These are phyloP conservation scores for Acromyrmex charruanus DNA, from an alignment of 1,140 invertebrate genomes.

Conservation along the genomic window DNA sequence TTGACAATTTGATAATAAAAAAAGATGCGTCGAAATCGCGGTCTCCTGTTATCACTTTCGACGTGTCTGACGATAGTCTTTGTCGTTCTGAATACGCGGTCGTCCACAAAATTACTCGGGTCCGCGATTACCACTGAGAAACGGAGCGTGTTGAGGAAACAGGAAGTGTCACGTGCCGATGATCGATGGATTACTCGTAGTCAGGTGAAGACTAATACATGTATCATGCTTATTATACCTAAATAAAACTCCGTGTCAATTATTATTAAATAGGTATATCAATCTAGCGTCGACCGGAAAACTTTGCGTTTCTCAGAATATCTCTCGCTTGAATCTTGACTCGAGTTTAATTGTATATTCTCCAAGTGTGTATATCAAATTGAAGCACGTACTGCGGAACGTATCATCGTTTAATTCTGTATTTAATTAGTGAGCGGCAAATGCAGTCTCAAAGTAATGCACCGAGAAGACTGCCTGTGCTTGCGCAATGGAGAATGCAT, in stretches of 20 bases:
- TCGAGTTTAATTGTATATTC: not conserved
- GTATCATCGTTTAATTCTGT: not conserved
- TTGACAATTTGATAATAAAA: not conserved
- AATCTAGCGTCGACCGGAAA: not conserved
- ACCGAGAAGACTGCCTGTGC: not conserved
- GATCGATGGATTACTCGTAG: slow-evolving; percentile 26
- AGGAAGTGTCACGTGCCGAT: not conserved
- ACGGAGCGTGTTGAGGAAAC: not conserved
- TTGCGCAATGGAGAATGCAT: slow-evolving; percentile 34
- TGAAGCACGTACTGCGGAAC: not conserved
- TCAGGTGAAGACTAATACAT: slow-evolving; percentile 56
- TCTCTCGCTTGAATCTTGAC: not conserved
- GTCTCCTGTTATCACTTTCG: slow-evolving; percentile 62
- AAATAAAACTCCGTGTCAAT: not conserved
- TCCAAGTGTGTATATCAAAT: not conserved
- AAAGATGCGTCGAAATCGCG: slow-evolving; percentile 78
- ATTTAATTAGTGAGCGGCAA: not conserved
- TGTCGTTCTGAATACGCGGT: slow-evolving; percentile 71
- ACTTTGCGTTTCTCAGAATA: not conserved
- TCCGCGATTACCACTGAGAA: not conserved
- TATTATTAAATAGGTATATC: too few species aligned
- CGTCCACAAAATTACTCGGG: not conserved
- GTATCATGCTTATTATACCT: not conserved
- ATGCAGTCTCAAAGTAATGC: not conserved
- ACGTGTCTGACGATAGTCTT: slow-evolving; percentile 72